Percentiles rank a stretch among this genome's conserved stretches.
Conservation (phyloP, 2,113 vertebrate species). For the Pogona vitticeps region DNA sequence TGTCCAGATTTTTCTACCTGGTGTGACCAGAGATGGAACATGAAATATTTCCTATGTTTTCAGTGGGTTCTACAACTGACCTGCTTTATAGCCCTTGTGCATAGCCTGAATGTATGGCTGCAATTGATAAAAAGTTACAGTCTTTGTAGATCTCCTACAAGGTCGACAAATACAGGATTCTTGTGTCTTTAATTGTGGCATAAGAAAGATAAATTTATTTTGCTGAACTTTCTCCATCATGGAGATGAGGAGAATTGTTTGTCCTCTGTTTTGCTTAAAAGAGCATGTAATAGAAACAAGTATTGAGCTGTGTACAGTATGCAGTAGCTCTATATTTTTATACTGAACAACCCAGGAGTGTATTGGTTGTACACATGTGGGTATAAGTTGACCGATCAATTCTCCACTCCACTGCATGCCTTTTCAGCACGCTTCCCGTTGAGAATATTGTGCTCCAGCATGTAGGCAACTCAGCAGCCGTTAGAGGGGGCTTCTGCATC, state of each 20-base stretch:
- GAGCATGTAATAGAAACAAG: not conserved
- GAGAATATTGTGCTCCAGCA: slow-evolving; percentile 5
- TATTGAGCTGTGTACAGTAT: slow-evolving; percentile 38
- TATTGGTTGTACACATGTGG: not conserved
- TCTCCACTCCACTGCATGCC: not conserved
- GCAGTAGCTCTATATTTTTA: slow-evolving; percentile 15
- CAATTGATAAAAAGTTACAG: too few species aligned
- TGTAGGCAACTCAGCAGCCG: slow-evolving; percentile 27
- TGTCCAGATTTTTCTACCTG: not conserved
- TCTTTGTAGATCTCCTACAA: too few species aligned
- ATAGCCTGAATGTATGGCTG: not conserved
- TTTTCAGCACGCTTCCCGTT: slow-evolving; percentile 11
- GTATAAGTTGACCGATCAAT: not conserved
- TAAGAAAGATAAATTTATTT: not conserved
- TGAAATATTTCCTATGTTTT: not conserved
- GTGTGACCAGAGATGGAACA: not conserved
- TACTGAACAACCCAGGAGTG: not conserved
- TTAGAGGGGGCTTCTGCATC: slow-evolving; percentile 68
- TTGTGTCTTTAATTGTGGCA: not conserved
- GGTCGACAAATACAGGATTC: not conserved
- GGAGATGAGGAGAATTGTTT: slow-evolving; percentile 23
- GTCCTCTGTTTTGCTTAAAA: not conserved
- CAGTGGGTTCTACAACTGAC: not conserved
- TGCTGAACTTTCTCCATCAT: not conserved
- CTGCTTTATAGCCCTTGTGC: not conserved